phyloP scores from a whole-genome alignment of 1,140 invertebrate genomes.

The Drosophila lowei region DNA sequence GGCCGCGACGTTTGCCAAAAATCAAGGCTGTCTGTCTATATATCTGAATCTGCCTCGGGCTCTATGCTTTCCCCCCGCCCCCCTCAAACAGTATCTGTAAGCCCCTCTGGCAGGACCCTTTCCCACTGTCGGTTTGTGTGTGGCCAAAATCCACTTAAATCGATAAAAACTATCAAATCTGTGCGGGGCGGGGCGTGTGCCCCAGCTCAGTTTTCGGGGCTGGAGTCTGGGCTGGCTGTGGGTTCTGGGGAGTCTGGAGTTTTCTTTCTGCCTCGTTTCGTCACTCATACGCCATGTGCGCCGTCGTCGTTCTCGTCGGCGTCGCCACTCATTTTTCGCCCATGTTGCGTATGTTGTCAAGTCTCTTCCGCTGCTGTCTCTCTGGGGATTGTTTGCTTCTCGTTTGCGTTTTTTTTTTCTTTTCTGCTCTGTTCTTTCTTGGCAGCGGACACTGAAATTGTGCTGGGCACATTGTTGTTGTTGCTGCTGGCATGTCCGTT shows the following conservation, averaged over 20 bases:
- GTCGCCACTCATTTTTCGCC: constrained; percentile 76
- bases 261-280: constrained; percentile 43
- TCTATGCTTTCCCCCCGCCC: constrained; percentile 5
- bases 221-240: constrained; percentile 7
- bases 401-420: constrained; percentile 28
- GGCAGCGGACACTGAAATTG: constrained; percentile 62
- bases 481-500: constrained; percentile 76
- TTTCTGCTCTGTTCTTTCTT: constrained; percentile 52
- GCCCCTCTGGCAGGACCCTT: not conserved
- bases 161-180: constrained; percentile 82
- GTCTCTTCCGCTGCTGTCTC: constrained; percentile 72
- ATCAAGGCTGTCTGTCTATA: constrained; percentile 58
- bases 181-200: constrained; percentile 73
- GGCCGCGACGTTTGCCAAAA: constrained; percentile 65
- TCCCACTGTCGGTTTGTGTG: constrained; percentile 29
- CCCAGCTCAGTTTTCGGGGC: constrained; percentile 24
- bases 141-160: constrained; percentile 76
- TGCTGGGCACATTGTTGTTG: constrained; percentile 58
- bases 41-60: constrained; percentile 20
- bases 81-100: not conserved
- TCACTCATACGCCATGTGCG: constrained; percentile 79
- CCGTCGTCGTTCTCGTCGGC: constrained; percentile 22
- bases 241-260: constrained; percentile 20
- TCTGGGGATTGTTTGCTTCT: constrained; percentile 23
- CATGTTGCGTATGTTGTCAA: constrained; percentile 81